Percentiles rank a stretch among this genome's conserved stretches.
Evolutionary conservation across 2,113 vertebrate species (phyloP).

Genomic region (Oryzias woworae): DNA sequence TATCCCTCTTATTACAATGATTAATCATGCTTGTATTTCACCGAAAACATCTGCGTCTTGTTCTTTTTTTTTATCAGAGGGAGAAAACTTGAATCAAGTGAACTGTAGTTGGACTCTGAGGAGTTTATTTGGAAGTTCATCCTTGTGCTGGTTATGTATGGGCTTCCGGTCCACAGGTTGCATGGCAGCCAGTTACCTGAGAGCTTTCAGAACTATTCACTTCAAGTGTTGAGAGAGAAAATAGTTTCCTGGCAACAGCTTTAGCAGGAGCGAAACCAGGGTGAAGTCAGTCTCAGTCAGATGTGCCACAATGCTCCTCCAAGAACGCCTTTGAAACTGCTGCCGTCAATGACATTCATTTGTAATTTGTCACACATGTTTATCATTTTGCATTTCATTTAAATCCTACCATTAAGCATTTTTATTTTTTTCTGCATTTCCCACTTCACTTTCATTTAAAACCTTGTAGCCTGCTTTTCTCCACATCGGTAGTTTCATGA

Average conservation of each 20-base stretch:
- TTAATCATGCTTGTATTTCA: not conserved
- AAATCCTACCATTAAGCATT: slow-evolving; percentile 6
- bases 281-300: slow-evolving; percentile 65
- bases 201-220: slow-evolving; percentile 61
- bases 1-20: not conserved
- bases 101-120: slow-evolving; percentile 10
- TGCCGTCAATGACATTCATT: slow-evolving; percentile 13
- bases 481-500: slow-evolving; percentile 26
- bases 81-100: not conserved
- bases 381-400: slow-evolving; percentile 11
- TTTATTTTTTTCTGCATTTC: slow-evolving; percentile 4
- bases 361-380: slow-evolving; percentile 6
- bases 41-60: not conserved
- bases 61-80: too few relatives aligned
- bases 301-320: slow-evolving; percentile 30
- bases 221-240: slow-evolving; percentile 76
- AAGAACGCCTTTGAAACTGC: slow-evolving; percentile 19
- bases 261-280: slow-evolving; percentile 71
- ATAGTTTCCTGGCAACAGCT: slow-evolving; percentile 79
- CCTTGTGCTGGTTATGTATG: slow-evolving; percentile 35
- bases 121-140: not conserved
- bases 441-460: slow-evolving; percentile 12
- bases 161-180: slow-evolving; percentile 61
- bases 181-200: slow-evolving; percentile 57
- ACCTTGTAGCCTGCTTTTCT: slow-evolving; percentile 12